Conservation (phyloP, 2,888 invertebrate genomes). For the Tetramorium bicarinatum region DNA sequence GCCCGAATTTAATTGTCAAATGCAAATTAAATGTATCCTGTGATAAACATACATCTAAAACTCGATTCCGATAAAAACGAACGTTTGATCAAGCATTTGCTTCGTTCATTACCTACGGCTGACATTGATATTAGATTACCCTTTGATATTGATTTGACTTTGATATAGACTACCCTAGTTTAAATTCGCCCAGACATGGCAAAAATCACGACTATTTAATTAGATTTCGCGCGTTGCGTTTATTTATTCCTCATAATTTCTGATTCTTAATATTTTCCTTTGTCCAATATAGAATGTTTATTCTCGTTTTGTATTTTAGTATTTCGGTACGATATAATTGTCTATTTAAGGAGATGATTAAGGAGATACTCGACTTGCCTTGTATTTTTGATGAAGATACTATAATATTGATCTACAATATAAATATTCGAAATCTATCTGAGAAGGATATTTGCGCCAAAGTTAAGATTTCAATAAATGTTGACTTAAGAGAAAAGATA, state of each 20-base stretch:
- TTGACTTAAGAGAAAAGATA: not conserved
- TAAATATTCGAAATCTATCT: not conserved
- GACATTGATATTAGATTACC: constrained; percentile 75
- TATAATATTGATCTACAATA: not conserved
- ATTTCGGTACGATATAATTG: not conserved
- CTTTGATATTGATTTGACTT: too few relatives aligned
- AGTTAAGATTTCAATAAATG: not conserved
- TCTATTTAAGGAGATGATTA: not conserved
- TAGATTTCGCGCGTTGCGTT: constrained; percentile 54
- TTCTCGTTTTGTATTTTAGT: not conserved
- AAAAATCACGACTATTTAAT: constrained; percentile 64
- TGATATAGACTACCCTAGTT: constrained; percentile 68
- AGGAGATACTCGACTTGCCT: not conserved
- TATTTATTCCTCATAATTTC: constrained; percentile 63
- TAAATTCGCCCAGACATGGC: constrained; percentile 41
- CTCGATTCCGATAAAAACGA: constrained; percentile 32
- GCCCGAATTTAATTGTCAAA: constrained; percentile 18
- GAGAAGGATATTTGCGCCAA: not conserved
- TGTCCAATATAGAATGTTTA: not conserved
- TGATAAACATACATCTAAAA: constrained; percentile 14
- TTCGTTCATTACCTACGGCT: constrained; percentile 57
- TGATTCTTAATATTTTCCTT: not conserved
- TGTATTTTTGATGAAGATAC: not conserved
- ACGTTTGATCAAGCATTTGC: constrained; percentile 52
- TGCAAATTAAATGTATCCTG: constrained; percentile 14